Base-by-base conservation (phyloP, 2,797 vertebrate genomes). In the Sciurus vulgaris region DNA sequence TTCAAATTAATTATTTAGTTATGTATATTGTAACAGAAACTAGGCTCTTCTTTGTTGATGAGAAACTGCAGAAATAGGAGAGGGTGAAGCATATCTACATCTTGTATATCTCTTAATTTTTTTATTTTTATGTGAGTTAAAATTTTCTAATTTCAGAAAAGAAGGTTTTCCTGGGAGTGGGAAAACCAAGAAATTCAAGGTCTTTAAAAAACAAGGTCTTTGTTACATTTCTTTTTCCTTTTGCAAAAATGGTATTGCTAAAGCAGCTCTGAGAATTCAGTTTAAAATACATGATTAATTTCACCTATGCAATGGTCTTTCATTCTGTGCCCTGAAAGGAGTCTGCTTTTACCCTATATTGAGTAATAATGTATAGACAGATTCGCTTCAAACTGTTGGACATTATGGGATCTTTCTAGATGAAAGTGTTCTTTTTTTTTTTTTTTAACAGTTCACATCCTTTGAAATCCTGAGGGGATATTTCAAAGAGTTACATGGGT, bases 401-500 rank as follows among this genome's bases (percentile, higher is more conserved):
- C 33, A 76, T 81, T 81, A 93, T 84, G 83, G 8, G 20, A 65
- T 44, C 30, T 65, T 91, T 96, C 74, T 91, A 73, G 47, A 51
- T 91, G 28, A 93, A 89, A 96, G 26, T 0, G 22, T 17, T 84
- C 9, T 7, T 47, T 85, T 51, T 63, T 56, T 81, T 17, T 76
- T 67, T 8, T 51, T 30, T 56, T 47, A 18, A 74, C 26, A 93
- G 44, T 85, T 90, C n/a, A 49, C 51, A 86, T 59, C 20, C 44
- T 96, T 92, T 94, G 30, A 94, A 94, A 77, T 10, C 9, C 33
- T 47, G 30, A 76, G 59, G 47, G 63, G 44, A 63, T 88, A 74
- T 92, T 92, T 92, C 51, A 83, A 82, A 84, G 83, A 89, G 33
- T 93, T 93, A 84, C 35, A 76, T 65, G n/a, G 74, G 11, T 86